Percentiles rank a stretch among this genome's conserved stretches.
These are phyloP conservation scores for Ursus arctos DNA, from an alignment of 2,113 vertebrate genomes.

Conservation along the genomic window DNA sequence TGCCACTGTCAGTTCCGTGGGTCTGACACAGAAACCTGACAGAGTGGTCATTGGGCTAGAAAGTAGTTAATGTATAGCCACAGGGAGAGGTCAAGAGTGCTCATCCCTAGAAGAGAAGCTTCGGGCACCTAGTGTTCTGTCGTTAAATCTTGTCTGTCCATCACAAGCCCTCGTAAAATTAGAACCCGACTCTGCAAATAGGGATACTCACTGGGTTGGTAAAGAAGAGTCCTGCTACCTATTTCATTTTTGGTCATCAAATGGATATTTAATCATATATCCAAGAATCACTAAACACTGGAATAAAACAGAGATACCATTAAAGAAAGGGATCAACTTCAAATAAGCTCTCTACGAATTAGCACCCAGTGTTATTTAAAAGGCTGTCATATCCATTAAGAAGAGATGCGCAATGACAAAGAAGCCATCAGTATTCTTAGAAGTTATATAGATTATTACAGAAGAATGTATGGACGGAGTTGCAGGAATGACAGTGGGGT, in stretches of 20 bases:
- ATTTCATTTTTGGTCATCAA: slow-evolving; percentile 4
- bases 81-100: neutral
- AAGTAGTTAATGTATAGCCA: neutral
- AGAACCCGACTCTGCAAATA: neutral
- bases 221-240: neutral
- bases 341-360: neutral
- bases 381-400: too few relatives aligned
- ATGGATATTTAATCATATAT: neutral
- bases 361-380: neutral
- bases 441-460: neutral
- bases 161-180: neutral
- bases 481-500: neutral
- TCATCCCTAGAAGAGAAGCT: neutral
- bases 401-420: too few relatives aligned
- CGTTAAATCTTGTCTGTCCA: neutral
- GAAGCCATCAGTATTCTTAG: too few relatives aligned
- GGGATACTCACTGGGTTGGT: neutral
- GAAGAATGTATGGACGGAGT: neutral
- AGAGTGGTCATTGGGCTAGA: neutral
- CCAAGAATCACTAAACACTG: neutral
- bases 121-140: neutral
- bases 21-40: neutral
- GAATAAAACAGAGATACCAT: neutral
- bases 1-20: neutral
- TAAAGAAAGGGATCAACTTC: neutral